Evolutionary conservation across 2,888 invertebrate species (phyloP).

Genomic region (Eupithecia subfuscata): DNA sequence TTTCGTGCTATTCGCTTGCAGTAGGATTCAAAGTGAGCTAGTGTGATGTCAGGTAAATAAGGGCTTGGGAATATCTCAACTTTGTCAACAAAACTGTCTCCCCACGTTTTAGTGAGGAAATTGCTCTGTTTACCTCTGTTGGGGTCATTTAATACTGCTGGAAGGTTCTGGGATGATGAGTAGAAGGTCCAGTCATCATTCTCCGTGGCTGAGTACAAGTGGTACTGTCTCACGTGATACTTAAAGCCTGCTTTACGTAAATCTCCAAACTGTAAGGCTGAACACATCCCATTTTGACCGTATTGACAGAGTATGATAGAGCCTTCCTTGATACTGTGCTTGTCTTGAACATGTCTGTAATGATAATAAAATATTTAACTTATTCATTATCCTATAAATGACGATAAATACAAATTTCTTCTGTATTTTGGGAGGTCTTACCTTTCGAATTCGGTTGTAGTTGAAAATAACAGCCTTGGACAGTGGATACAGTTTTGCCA

Average conservation of each 20-base stretch:
- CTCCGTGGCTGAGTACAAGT: slow-evolving; percentile 70
- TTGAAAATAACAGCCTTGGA: slow-evolving; percentile 83
- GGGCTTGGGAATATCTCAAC: slow-evolving; percentile 90
- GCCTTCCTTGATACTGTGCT: slow-evolving; percentile 93
- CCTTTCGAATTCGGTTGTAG: slow-evolving; percentile 85
- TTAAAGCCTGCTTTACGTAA: slow-evolving; percentile 94
- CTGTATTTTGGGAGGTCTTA: slow-evolving; percentile 51
- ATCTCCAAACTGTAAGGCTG: slow-evolving; percentile 94
- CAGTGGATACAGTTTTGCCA: slow-evolving; percentile 87
- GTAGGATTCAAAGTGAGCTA: slow-evolving; percentile 94
- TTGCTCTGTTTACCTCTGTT: slow-evolving; percentile 94
- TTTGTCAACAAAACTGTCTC: slow-evolving; percentile 95
- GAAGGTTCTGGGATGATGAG: slow-evolving; percentile 96
- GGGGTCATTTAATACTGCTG: slow-evolving; percentile 98
- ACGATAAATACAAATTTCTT: not conserved
- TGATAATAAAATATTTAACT: slow-evolving; percentile 34
- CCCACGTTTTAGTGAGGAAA: slow-evolving; percentile 99
- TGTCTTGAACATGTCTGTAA: slow-evolving; percentile 90
- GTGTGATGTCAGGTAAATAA: slow-evolving; percentile 92
- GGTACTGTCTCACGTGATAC: slow-evolving; percentile 90
- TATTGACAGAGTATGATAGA: slow-evolving; percentile 94
- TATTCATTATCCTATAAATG: not conserved
- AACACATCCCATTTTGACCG: slow-evolving; percentile 94
- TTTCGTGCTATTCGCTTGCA: slow-evolving; percentile 90
- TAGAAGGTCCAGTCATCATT: slow-evolving; percentile 92